Evolutionary conservation across 1,140 invertebrate species (phyloP), one percentile per base, ranked within the genome.

Genomic region (Lordiphosa collinella): DNA sequence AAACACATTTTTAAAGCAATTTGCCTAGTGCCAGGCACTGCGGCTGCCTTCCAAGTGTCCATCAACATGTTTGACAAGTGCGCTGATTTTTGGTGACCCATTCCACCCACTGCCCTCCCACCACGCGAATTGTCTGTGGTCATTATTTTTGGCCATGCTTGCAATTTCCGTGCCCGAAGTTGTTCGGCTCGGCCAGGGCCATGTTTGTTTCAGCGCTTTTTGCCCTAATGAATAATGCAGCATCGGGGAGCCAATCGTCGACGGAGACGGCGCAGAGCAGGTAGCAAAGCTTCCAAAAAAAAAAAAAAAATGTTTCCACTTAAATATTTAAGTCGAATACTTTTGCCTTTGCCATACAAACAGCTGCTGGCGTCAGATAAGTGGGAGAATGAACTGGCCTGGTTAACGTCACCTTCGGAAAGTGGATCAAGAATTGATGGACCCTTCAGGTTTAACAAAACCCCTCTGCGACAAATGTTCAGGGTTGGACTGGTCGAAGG

Each of bases 131-230:
- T 59, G 52, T 59, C 58, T 74, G 64, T 66, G 67, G 76, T 82
- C 76, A 80, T 80, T 80, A 79, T 79, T 80, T 79, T 80, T 80
- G 76, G 76, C 67, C 71, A 80, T 82, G 76, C 76, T 80, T 82
- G 71, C 76, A 80, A 80, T 80, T 80, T 80, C 76, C 76, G 76
- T 47, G 16, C 35, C 56, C 63, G 63, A 66, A 66, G 63, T 67
- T 67, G 63, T 67, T 66, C 44, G 63, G 36, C 55, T n/a, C 12
- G 13, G 10, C 44, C 56, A 43, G 16, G 35, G 34, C 50, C 68
- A 78, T 69, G 56, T 82, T 60, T 66, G 56, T 55, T 14, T 47
- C 54, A 53, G 48, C 55, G 11, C 14, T 44, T 53, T 50, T 54
- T 60, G 35, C 14, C 57, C 66, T 76, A 82, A 82, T 82, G 71